Conservation (phyloP, 2,888 invertebrate species). For the Andrena praecox region DNA sequence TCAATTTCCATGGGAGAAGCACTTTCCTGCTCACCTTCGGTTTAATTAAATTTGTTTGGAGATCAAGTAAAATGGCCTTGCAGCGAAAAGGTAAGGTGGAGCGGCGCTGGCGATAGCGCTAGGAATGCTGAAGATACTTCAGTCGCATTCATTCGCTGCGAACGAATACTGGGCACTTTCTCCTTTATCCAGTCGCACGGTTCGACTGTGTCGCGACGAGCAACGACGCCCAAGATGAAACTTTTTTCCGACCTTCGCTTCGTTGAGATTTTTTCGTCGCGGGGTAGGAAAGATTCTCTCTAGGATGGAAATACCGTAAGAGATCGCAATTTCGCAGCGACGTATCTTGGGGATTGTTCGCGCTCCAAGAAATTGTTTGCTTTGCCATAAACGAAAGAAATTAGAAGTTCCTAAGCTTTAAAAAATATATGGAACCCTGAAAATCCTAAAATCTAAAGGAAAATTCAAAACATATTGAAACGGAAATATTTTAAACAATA, state of each 20-base stretch:
- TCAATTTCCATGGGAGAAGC: constrained; percentile 65
- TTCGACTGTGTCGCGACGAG: constrained; percentile 51
- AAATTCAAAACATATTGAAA: too few species aligned
- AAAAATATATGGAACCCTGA: not conserved
- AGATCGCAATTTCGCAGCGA: not conserved
- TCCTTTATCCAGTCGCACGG: constrained; percentile 57
- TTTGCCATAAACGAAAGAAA: constrained; percentile 14
- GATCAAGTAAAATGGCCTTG: constrained; percentile 57
- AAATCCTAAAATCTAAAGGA: not conserved
- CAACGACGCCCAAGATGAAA: constrained; percentile 21
- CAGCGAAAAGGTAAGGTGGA: constrained; percentile 28
- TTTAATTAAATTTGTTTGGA: constrained; percentile 74
- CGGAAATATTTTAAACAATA: too few species aligned
- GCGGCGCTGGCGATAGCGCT: constrained; percentile 19
- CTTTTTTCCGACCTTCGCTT: constrained; percentile 27
- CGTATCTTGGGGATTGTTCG: constrained; percentile 1
- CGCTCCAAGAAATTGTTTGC: constrained; percentile 6
- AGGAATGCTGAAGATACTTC: constrained; percentile 34
- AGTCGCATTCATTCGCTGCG: constrained; percentile 41
- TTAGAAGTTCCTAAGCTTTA: not conserved
- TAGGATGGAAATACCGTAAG: constrained; percentile 30
- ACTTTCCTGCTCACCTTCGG: constrained; percentile 41
- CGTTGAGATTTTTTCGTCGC: constrained; percentile 35
- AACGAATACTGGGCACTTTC: constrained; percentile 36
- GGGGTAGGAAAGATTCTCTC: constrained; percentile 7